Evolutionary conservation across 2,888 invertebrate genomes (phyloP), one percentile per base, ranked within the genome.

Genomic region (Drosophila macrothrix): DNA sequence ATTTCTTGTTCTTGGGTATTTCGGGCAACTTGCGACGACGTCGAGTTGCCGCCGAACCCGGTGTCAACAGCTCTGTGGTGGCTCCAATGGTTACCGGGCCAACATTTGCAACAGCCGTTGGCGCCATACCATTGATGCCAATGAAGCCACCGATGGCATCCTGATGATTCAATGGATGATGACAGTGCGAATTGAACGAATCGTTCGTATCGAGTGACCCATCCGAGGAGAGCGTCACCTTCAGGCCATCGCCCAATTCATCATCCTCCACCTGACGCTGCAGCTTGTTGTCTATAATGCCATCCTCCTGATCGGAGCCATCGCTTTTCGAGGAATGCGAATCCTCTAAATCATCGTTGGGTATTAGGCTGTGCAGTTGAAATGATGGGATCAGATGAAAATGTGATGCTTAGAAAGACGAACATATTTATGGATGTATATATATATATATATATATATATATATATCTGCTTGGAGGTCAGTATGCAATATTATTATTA

Each of bases 1-100:
- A 95, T 95, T 97, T 97, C 93, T 96, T 96, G 90, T 96, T 96
- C 93, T 97, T 97, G 7, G 98, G 98, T 87, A 98, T 97, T 94
- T 98, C 97, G 41, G 98, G 98, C 33, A 98, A 94, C 94, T 97
- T 97, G 94, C 98, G 95, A 87, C 98, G 94, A 90, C 96, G 95
- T 78, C 97, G 94, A 91, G 84, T 84, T 19, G 83, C 87, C 6
- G 82, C 87, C 2, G 79, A 62, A 56, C 79, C 80, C n/a, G 90
- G 84, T 4, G 84, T 81, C 69, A 90, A 53, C 5, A 88, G 83
- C 37, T 80, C 85, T 25, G 83, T 82, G 56, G 50, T 84, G 41
- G 84, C 82, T 7, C 76, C 86, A 16, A 79, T 84, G 55, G 73
- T 72, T 3, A 80, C 73, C 0, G 83, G 50, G 25, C 65, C 80